Conservation (phyloP, 2,797 vertebrate genomes). For the Urosaurus nigricauda region DNA sequence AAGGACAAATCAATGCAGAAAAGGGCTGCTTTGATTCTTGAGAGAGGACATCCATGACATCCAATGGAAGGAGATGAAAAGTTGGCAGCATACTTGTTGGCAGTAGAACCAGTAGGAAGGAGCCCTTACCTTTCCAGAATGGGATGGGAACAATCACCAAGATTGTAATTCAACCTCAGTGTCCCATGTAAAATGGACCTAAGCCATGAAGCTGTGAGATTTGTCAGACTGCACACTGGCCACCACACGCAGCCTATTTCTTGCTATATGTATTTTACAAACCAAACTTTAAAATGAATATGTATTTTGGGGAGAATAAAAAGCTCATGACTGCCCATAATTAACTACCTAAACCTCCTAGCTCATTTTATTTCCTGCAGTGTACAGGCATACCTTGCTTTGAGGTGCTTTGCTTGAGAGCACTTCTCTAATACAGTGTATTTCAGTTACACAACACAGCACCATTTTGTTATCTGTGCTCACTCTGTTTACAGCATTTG, state of each 20-base stretch:
- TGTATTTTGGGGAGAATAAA: background rate
- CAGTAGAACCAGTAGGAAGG: background rate
- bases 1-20: background rate
- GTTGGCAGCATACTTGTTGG: background rate
- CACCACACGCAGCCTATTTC: background rate
- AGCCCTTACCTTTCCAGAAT: background rate
- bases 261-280: background rate
- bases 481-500: too few species aligned
- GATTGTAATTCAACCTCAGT: background rate
- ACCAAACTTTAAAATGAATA: background rate
- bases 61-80: background rate
- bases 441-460: too few species aligned
- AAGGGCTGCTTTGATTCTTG: background rate
- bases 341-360: too few species aligned
- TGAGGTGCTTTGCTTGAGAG: too few species aligned
- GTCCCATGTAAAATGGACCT: background rate
- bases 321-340: too few species aligned
- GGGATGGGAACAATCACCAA: background rate
- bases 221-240: background rate
- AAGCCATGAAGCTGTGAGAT: background rate
- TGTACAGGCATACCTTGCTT: background rate
- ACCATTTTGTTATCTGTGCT: too few species aligned
- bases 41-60: background rate
- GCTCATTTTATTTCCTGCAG: constrained; percentile 5
- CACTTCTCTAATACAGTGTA: too few species aligned